phyloP scores from a whole-genome alignment of 53 echinoderm and acorn worm genomes.

The Luidia sarsii region DNA sequence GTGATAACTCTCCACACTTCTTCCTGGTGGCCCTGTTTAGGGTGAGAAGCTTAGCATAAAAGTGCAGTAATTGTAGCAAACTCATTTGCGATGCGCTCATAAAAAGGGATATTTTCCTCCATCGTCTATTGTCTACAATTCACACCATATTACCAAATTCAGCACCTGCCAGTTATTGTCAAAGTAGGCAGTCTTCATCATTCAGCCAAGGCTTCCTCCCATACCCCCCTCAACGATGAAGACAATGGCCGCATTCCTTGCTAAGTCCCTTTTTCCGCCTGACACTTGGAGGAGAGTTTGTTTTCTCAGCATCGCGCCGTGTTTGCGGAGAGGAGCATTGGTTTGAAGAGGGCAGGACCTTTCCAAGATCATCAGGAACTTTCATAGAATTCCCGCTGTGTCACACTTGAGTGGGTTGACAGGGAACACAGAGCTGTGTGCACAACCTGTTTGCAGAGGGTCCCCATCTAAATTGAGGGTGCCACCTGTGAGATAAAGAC shows the following conservation, averaged over 20 bases:
- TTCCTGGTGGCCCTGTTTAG: no score
- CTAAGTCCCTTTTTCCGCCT: background rate
- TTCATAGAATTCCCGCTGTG: background rate
- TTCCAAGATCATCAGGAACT: slow-evolving; percentile 28
- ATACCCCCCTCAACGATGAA: background rate
- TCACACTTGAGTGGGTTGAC: slow-evolving; percentile 46
- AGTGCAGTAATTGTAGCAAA: no score
- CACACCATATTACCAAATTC: slow-evolving; percentile 19
- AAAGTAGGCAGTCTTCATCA: background rate
- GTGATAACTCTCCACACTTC: no score
- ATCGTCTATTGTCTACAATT: background rate
- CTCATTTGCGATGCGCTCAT: background rate
- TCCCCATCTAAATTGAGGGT: background rate
- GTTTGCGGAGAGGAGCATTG: slow-evolving; percentile 17
- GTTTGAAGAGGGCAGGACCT: slow-evolving; percentile 28
- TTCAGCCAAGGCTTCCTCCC: background rate
- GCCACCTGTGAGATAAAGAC: slow-evolving; percentile 41
- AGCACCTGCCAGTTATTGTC: slow-evolving; percentile 28
- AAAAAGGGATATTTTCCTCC: background rate
- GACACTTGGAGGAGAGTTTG: slow-evolving; percentile 11
- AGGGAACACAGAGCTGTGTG: background rate
- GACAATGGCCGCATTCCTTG: background rate
- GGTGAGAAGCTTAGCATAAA: no score
- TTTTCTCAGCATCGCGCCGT: slow-evolving; percentile 15
- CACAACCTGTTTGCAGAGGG: slow-evolving; percentile 31